Evolutionary conservation across 2,113 vertebrate species (phyloP).

Genomic region (Osmerus mordax): DNA sequence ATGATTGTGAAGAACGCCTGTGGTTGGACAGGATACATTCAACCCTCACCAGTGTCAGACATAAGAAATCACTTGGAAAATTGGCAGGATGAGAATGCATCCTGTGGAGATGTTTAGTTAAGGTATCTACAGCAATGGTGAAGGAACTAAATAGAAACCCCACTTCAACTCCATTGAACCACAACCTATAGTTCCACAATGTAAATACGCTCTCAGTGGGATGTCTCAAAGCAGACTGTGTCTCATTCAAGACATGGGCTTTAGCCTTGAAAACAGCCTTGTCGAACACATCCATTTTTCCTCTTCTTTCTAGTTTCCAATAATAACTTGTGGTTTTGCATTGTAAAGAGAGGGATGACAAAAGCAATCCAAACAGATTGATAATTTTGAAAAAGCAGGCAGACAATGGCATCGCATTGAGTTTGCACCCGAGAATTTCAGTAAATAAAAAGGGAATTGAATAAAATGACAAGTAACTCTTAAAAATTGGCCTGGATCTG

Average conservation of each 20-base stretch:
- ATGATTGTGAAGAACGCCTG: no score
- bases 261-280: no score
- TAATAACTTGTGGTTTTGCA: no score
- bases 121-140: neutral
- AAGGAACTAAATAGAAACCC: neutral
- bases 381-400: constrained; percentile 17
- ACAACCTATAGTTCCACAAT: neutral
- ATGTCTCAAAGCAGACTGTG: neutral
- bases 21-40: no score
- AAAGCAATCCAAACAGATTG: constrained; percentile 7
- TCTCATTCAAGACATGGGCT: no score
- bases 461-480: constrained; percentile 7
- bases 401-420: constrained; percentile 23
- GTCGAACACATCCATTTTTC: no score
- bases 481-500: neutral
- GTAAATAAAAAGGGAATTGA: constrained; percentile 22
- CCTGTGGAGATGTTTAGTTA: neutral
- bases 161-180: neutral
- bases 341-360: constrained; percentile 17
- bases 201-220: no score
- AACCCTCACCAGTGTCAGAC: no score
- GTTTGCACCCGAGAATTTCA: constrained; percentile 17
- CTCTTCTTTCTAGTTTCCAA: no score
- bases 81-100: no score
- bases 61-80: no score